A percentile compares a stretch with the other conserved stretches of the same genome.
phyloP scores from a whole-genome alignment of 2,113 vertebrate genomes.

The Rattus rattus region DNA sequence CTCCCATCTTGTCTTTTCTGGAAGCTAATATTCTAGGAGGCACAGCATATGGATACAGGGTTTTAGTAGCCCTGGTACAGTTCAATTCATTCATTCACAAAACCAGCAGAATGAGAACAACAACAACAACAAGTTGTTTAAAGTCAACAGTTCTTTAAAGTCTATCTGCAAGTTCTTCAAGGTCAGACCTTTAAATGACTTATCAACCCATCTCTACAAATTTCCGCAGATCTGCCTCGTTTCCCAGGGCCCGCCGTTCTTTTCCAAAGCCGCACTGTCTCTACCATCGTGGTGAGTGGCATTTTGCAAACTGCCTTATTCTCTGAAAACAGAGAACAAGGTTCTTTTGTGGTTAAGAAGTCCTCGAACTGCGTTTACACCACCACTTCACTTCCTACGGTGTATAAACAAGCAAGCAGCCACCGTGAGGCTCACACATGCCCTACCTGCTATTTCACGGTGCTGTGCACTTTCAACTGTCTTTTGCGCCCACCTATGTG shows the following conservation, averaged over 20 bases:
- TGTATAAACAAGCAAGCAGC: not conserved
- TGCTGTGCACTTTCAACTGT: not conserved
- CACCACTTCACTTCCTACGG: not conserved
- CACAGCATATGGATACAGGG: not conserved
- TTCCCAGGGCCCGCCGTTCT: not conserved
- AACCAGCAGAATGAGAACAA: not conserved
- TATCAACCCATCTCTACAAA: not conserved
- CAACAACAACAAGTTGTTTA: not conserved
- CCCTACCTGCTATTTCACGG: not conserved
- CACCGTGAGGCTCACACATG: not conserved
- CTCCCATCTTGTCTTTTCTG: not conserved
- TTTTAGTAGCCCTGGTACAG: not conserved
- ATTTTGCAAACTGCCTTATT: not conserved
- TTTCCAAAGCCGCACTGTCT: not conserved
- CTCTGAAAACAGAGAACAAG: slow-evolving; percentile 7
- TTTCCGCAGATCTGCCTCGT: not conserved
- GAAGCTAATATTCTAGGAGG: not conserved
- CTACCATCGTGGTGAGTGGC: not conserved
- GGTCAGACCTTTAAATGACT: slow-evolving; percentile 35
- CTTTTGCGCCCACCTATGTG: not conserved
- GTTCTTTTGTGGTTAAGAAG: slow-evolving; percentile 2
- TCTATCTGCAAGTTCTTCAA: not conserved
- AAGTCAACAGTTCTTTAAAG: not conserved
- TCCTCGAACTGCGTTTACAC: not conserved
- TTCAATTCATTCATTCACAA: not conserved